phyloP scores from a whole-genome alignment of 2,797 vertebrate genomes.

The Ambastaia sidthimunki region DNA sequence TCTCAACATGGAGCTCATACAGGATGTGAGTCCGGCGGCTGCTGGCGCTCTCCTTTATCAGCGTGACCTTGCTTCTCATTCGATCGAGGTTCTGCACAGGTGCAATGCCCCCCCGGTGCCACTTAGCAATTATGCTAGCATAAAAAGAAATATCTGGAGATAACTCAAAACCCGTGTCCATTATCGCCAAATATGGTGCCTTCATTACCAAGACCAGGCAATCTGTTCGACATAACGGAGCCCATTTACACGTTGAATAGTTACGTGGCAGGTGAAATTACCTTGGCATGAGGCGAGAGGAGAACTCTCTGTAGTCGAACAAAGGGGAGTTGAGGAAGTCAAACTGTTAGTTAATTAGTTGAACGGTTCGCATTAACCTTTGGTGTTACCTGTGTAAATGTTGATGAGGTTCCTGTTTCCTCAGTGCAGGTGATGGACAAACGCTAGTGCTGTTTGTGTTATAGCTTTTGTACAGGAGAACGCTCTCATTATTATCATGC shows the following conservation, averaged over 20 bases:
- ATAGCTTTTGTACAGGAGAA: slow-evolving; percentile 38
- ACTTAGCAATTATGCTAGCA: slow-evolving; percentile 43
- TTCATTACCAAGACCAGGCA: slow-evolving; percentile 39
- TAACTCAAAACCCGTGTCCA: slow-evolving; percentile 48
- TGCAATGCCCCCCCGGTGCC: slow-evolving; percentile 34
- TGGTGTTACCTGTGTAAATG: slow-evolving; percentile 54
- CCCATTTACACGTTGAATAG: slow-evolving; percentile 39
- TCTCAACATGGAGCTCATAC: slow-evolving; percentile 26
- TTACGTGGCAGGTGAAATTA: slow-evolving; percentile 29
- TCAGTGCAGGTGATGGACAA: slow-evolving; percentile 21
- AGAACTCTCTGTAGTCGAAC: slow-evolving; percentile 33
- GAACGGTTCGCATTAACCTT: slow-evolving; percentile 54
- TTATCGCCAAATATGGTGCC: slow-evolving; percentile 36
- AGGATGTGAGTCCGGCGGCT: slow-evolving; percentile 36
- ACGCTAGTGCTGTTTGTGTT: slow-evolving; percentile 6
- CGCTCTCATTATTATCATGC: slow-evolving; percentile 42
- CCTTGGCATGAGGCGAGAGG: slow-evolving; percentile 39
- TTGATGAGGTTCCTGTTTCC: slow-evolving; percentile 42
- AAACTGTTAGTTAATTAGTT: slow-evolving; percentile 60
- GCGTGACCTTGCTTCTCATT: slow-evolving; percentile 48
- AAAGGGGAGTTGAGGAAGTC: slow-evolving; percentile 48
- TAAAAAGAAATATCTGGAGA: slow-evolving; percentile 43
- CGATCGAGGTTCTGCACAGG: slow-evolving; percentile 36
- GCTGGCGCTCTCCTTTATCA: slow-evolving; percentile 44
- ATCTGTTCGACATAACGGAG: slow-evolving; percentile 50